phyloP scores from a whole-genome alignment of 2,113 vertebrate species.

The Zosterops hypoxanthus region DNA sequence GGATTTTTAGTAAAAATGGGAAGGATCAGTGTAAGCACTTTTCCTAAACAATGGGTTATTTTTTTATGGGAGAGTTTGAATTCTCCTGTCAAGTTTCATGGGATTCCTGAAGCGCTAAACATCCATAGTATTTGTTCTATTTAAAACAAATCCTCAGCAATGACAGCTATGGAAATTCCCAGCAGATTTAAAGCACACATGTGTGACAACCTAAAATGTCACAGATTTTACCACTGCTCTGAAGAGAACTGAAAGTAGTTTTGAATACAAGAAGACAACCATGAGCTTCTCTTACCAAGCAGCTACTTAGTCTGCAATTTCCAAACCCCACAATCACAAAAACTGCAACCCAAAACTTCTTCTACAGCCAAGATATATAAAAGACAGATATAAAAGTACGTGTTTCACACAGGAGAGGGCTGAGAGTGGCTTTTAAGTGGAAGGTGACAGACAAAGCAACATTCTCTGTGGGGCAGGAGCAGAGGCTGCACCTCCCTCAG shows the following conservation, averaged over 20 bases:
- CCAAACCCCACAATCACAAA: neutral
- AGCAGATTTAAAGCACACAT: neutral
- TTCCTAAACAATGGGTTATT: neutral
- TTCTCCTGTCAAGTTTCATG: neutral
- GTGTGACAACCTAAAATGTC: neutral
- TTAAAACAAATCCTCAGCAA: neutral
- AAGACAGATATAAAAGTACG: fast-evolving
- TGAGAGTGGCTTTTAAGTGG: neutral
- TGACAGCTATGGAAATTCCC: neutral
- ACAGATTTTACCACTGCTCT: neutral
- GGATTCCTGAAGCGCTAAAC: neutral
- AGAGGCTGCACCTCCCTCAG: neutral
- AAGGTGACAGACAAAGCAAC: neutral
- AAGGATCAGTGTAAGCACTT: neutral
- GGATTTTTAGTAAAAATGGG: neutral
- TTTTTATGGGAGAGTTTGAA: neutral
- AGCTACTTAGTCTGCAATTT: neutral
- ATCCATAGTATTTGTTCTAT: neutral
- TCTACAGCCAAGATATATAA: neutral
- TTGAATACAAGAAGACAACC: fast-evolving
- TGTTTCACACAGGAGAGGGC: neutral
- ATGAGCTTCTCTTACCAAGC: neutral
- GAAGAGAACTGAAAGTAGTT: neutral
- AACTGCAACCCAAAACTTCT: neutral
- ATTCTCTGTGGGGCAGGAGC: fast-evolving